phyloP scores from a whole-genome alignment of 2,797 vertebrate species.

The Varecia variegata region DNA sequence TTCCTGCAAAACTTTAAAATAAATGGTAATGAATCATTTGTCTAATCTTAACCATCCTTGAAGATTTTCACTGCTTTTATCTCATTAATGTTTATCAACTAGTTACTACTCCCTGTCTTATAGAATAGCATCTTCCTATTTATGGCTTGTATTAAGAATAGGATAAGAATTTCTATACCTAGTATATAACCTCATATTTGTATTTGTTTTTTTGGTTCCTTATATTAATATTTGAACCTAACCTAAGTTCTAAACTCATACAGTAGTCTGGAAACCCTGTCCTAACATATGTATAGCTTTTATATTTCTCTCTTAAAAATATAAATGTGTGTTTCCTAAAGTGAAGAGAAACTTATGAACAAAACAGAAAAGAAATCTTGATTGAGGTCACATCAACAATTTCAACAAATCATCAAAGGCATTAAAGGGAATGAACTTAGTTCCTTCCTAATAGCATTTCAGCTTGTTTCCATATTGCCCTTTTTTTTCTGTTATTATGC shows the following conservation, averaged over 20 bases:
- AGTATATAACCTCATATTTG: background rate
- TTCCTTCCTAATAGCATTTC: conserved; percentile 64
- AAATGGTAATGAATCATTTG: background rate
- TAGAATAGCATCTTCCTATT: background rate
- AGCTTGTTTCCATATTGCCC: conserved; percentile 48
- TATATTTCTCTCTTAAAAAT: background rate
- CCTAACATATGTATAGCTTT: background rate
- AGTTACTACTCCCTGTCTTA: background rate
- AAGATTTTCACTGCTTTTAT: background rate
- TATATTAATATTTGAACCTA: background rate
- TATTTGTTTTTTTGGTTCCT: background rate
- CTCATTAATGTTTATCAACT: background rate
- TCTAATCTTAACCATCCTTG: background rate
- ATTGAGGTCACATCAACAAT: conserved; percentile 55
- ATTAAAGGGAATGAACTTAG: conserved; percentile 67
- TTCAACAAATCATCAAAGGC: conserved; percentile 63
- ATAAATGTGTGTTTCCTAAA: background rate
- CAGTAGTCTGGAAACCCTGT: background rate
- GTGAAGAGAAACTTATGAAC: background rate
- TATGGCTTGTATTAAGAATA: background rate
- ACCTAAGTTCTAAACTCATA: background rate
- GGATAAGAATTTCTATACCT: background rate
- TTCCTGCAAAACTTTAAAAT: background rate
- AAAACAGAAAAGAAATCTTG: conserved; percentile 27
- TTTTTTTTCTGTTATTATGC: conserved; percentile 62